A percentile compares a stretch with the other conserved stretches of the same genome.
Evolutionary conservation across 37 sponge, comb jelly and placozoan species (phyloP).

Genomic region (Theonella swinhoei): DNA sequence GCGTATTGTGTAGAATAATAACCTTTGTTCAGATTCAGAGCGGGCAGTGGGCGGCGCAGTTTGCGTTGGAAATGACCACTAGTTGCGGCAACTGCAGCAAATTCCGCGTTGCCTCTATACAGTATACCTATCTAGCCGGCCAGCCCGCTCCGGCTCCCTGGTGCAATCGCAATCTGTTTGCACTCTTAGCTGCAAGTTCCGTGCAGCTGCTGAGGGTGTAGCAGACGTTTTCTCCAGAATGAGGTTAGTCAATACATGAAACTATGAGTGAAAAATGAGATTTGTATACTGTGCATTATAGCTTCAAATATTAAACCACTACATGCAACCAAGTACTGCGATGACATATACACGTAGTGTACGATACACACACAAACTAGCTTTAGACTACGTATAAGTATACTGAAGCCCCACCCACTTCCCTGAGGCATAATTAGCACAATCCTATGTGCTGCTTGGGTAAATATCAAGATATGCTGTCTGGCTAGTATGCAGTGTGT

Average conservation of each 20-base stretch:
- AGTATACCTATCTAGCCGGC: background rate
- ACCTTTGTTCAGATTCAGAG: slow-evolving; percentile 3
- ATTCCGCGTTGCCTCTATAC: background rate
- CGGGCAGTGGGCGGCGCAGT: background rate
- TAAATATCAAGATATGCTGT: too few species aligned
- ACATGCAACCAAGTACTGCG: too few species aligned
- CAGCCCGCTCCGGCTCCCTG: background rate
- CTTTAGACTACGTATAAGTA: too few species aligned
- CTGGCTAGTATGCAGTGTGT: too few species aligned
- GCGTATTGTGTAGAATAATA: slow-evolving; percentile 42
- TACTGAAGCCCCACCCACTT: too few species aligned
- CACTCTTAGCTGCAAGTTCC: slow-evolving; percentile 35
- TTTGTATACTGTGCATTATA: too few species aligned
- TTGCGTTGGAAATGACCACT: slow-evolving; percentile 49
- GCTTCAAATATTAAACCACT: too few species aligned
- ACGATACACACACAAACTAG: too few species aligned
- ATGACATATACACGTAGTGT: too few species aligned
- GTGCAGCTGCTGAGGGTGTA: slow-evolving; percentile 44
- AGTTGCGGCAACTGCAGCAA: background rate
- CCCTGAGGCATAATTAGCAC: too few species aligned
- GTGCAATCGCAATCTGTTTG: slow-evolving; percentile 32
- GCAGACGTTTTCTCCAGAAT: slow-evolving; percentile 23
- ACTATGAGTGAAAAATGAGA: background rate
- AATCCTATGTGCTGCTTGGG: too few species aligned
- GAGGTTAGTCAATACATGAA: slow-evolving; percentile 3